Base-by-base conservation (phyloP, 1,140 invertebrate species). In the Pygmarrhopalites habei region DNA sequence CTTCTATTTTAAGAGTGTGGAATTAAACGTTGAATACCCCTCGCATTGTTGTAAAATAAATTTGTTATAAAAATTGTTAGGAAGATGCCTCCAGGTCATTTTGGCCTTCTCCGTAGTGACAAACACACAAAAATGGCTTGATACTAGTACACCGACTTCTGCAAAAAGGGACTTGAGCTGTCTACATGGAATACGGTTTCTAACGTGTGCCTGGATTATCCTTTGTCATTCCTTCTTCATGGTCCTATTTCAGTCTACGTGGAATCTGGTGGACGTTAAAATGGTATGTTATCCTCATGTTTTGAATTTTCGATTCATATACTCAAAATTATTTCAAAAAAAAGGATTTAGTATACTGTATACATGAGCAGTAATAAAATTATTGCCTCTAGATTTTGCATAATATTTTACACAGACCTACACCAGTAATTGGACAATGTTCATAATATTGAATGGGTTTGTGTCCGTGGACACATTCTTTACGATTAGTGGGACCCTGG, bases 161-260 rank as follows among this genome's bases (percentile, higher is more conserved):
- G 71, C 64, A 5, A 66, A 55, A 10, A 68, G 64, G 15, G 67
- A 68, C 52, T 58, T 75, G 2, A 58, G 60, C 17, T 72, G 70
- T 62, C 23, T 78, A 25, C 73, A 78, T 60, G 75, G 76, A 19
- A 73, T 77, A 39, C 67, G 77, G 5, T 77, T 79, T 28, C 58
- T 81, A 17, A 77, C 76, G 53, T 79, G 78, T 72, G 69, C 72
- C 1, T 82, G 80, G 80, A 77, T 81, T 4, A 73, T 82, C 21
- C 65, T 80, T 1, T 79, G 76, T 5, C 80, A 82, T 65, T 73
- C 75, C 5, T 75, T 29, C 70, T 78, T 81, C 64, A 77, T 83
- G 67, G 76, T 83, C 41, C 72, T 86, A 0, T 74, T 19, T 21
- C 55, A 39, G 4, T 23, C 55, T 10, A 44, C 44, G 12, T 62